A percentile compares a stretch with the other conserved stretches of the same genome.
Conservation (phyloP, 2,113 vertebrate genomes). For the Aramus guarauna region DNA sequence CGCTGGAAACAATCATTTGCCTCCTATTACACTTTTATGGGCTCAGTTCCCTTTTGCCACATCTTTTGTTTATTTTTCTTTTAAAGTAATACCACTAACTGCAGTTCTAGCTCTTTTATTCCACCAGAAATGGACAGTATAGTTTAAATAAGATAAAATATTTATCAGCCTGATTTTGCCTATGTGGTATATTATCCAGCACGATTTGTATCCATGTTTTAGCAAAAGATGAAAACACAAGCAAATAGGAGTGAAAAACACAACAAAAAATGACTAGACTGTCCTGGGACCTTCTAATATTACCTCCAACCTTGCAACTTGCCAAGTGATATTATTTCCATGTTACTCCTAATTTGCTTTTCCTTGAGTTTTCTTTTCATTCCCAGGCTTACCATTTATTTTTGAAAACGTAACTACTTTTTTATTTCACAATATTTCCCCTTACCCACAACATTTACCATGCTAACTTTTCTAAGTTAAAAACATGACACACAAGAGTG, state of each 20-base stretch:
- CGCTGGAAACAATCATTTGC: background rate
- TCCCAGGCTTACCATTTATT: background rate
- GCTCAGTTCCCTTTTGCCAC: background rate
- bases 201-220: background rate
- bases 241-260: background rate
- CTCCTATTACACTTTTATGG: background rate
- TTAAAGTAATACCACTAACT: background rate
- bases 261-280: background rate
- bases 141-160: background rate
- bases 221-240: background rate
- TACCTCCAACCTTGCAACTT: background rate
- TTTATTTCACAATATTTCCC: background rate
- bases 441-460: background rate
- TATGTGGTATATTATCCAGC: background rate
- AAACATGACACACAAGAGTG: background rate
- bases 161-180: background rate
- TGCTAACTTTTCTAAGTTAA: background rate
- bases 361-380: background rate
- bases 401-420: background rate
- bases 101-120: background rate
- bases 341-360: background rate
- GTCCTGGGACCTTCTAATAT: background rate
- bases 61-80: conserved; percentile 1
- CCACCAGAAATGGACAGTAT: background rate
- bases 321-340: background rate